Evolutionary conservation across 2,797 vertebrate genomes (phyloP).

Genomic region (Sarcoramphus papa): DNA sequence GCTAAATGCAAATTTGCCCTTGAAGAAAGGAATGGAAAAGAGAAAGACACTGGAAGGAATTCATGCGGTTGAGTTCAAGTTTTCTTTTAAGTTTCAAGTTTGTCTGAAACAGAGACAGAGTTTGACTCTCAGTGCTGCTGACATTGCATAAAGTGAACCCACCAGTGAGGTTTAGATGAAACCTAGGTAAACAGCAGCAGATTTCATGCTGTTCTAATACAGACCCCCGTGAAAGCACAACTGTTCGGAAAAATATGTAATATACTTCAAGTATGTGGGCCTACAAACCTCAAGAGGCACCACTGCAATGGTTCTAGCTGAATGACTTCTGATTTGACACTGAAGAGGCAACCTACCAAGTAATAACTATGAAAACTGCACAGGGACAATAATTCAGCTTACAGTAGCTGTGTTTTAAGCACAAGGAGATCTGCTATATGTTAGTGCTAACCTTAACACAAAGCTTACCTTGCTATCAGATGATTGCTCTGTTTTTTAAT

Average conservation of each 20-base stretch:
- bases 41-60: not conserved
- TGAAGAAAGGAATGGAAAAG: not conserved
- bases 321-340: conserved; percentile 69
- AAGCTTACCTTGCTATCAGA: not conserved
- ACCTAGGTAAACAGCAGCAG: conserved; percentile 52
- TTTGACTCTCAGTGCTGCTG: conserved; percentile 58
- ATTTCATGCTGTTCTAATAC: conserved; percentile 68
- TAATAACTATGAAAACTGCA: conserved; percentile 66
- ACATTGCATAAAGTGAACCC: conserved; percentile 36
- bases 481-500: not conserved
- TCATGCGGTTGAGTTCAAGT: not conserved
- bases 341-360: conserved; percentile 67
- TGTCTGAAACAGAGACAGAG: not conserved
- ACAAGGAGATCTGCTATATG: not conserved
- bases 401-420: conserved; percentile 14
- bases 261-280: conserved; percentile 45
- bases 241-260: conserved; percentile 45
- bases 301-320: conserved; percentile 49
- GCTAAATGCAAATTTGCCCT: not conserved
- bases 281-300: conserved; percentile 54
- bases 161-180: conserved; percentile 50
- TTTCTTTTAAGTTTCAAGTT: conserved; percentile 31
- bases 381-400: conserved; percentile 52
- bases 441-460: conserved; percentile 33
- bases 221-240: conserved; percentile 55